A percentile compares a stretch with the other conserved stretches of the same genome.
These are phyloP conservation scores for Diploptera punctata DNA, from an alignment of 2,888 invertebrate genomes.

Conservation along the genomic window DNA sequence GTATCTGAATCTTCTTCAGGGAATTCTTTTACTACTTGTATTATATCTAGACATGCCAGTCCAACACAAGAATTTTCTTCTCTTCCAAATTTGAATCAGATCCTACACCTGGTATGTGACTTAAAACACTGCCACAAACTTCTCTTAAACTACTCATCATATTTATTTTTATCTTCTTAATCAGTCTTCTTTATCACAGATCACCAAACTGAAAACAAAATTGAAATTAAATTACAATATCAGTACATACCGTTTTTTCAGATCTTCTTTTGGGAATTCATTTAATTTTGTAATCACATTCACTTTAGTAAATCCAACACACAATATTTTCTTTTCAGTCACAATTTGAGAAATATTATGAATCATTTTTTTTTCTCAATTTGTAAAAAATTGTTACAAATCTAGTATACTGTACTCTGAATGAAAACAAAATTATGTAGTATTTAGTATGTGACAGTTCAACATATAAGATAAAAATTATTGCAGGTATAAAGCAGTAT, in stretches of 20 bases:
- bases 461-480: no score
- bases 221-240: no score
- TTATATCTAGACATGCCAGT: conserved; percentile 67
- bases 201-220: neutral
- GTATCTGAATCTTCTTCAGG: conserved; percentile 70
- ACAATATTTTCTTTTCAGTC: neutral
- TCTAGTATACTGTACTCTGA: no score
- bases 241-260: neutral
- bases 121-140: conserved; percentile 10
- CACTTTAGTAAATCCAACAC: neutral
- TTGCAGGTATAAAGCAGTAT: no score
- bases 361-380: no score
- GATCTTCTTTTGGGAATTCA: neutral
- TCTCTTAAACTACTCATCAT: conserved; percentile 23
- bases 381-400: no score
- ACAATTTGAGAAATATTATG: no score
- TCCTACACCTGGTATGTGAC: neutral
- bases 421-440: no score
- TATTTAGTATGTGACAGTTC: no score
- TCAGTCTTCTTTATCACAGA: no score
- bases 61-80: conserved; percentile 66
- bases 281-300: neutral
- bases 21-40: conserved; percentile 62
- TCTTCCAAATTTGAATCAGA: neutral
- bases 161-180: no score